Percentiles rank a stretch among this genome's conserved stretches.
These are phyloP conservation scores for Holacanthus passer DNA, from an alignment of 2,113 vertebrate species.

Conservation along the genomic window DNA sequence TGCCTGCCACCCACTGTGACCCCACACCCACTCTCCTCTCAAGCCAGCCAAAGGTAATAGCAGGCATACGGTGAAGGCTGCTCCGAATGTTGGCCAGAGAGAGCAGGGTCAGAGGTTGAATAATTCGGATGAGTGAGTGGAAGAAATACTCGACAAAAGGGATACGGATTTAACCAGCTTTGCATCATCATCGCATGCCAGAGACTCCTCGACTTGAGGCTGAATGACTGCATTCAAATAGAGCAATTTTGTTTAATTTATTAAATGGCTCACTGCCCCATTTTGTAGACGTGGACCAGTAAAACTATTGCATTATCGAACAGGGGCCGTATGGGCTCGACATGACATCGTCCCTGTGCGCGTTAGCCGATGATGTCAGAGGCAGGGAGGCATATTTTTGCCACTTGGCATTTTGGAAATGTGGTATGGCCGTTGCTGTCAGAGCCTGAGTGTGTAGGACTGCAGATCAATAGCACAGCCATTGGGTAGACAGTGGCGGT, in stretches of 20 bases:
- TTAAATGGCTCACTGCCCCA: constrained; percentile 44
- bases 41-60: constrained; percentile 67
- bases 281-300: constrained; percentile 24
- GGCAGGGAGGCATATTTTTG: constrained; percentile 53
- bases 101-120: constrained; percentile 40
- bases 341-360: constrained; percentile 28
- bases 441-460: constrained; percentile 47
- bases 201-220: constrained; percentile 3
- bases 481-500: constrained; percentile 64
- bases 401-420: constrained; percentile 70
- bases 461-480: constrained; percentile 74
- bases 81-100: constrained; percentile 51
- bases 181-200: constrained; percentile 27
- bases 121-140: constrained; percentile 39
- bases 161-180: constrained; percentile 24
- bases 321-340: constrained; percentile 1
- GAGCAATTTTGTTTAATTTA: constrained; percentile 44
- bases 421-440: constrained; percentile 48
- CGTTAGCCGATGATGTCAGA: constrained; percentile 63
- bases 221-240: constrained; percentile 41
- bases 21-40: constrained; percentile 66
- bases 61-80: constrained; percentile 38
- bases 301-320: constrained; percentile 56
- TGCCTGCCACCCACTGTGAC: constrained; percentile 74
- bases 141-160: constrained; percentile 26